Base-by-base conservation (phyloP, 2,113 vertebrate genomes). In the Psophia crepitans region DNA sequence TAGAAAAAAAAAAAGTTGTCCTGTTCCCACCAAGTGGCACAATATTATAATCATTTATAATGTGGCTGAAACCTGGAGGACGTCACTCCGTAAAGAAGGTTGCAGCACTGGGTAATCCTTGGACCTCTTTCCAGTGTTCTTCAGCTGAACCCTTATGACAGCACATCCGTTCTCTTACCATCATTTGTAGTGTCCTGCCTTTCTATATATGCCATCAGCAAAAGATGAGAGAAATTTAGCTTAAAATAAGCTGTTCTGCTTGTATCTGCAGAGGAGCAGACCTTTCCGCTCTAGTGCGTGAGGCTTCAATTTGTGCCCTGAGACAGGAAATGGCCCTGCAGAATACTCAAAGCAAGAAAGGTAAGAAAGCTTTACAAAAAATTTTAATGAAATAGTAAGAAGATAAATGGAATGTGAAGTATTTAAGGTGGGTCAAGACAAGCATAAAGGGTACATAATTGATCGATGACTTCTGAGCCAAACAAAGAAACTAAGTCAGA, bases 271-370 rank as follows among this genome's bases (percentile, higher is more conserved):
- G 99, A 66, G 99, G 99, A 6, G 99, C 99, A 35, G 99, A 99
- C 88, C 98, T 99, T 94, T 99, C 99, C 0, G 99, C 99, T 12
- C 95, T 99, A 5, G 98, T 99, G 56, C 98, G 99, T 30, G 99
- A 99, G 97, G 99, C 99, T 19, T 99, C 99, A 8, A 17, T 99
- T 17, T 99, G 98, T 4, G 99, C 99, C 35, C 96, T 99, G 95
- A 98, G 98, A 92, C 95, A 97, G n/a, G 96, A 98, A 88, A 98
- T 98, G 96, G 90, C 94, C 19, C 69, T 75, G 79, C 89, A 88
- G 77, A 91, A 84, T 48, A 58, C 37, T 53, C 82, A 87, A 32
- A 77, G 51, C 53, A 94, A 74, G 58, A 97, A 92, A 96, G 98
- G 98, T 98, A 97, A 77, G 96, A 46, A 89, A 84, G 8, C 22